Evolutionary conservation across 2,113 vertebrate species (phyloP).

Genomic region (Ictalurus furcatus): DNA sequence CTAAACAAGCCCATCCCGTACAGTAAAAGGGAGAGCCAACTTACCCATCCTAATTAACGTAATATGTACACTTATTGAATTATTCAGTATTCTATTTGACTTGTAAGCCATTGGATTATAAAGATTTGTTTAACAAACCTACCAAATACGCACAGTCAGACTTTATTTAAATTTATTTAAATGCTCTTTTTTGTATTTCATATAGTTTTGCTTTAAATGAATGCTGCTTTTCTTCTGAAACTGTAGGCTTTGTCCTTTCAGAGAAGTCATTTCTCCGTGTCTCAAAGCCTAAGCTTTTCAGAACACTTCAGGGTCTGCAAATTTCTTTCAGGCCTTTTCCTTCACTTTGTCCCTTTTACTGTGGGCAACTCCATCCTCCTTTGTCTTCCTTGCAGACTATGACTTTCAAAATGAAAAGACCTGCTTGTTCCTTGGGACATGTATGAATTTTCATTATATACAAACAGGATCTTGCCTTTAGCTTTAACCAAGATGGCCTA

Average conservation of each 20-base stretch:
- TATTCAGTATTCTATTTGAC: background rate
- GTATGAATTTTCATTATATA: slow-evolving; percentile 17
- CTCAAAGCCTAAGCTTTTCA: background rate
- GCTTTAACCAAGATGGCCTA: background rate
- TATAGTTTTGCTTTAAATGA: background rate
- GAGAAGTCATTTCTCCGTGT: background rate
- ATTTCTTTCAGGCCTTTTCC: background rate
- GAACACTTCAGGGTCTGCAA: background rate
- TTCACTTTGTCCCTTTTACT: slow-evolving; percentile 58
- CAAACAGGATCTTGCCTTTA: background rate
- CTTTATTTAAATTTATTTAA: background rate
- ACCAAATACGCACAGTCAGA: background rate
- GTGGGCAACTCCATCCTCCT: slow-evolving; percentile 36
- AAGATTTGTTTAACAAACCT: background rate
- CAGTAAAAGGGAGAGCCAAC: slow-evolving; percentile 55
- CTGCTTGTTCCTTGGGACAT: slow-evolving; percentile 25
- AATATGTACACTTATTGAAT: background rate
- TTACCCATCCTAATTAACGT: background rate
- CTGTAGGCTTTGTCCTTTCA: background rate
- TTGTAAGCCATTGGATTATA: background rate
- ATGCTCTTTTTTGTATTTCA: background rate
- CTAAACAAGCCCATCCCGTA: slow-evolving; percentile 45
- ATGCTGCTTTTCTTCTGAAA: background rate
- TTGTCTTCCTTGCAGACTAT: slow-evolving; percentile 7
- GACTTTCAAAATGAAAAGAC: slow-evolving; percentile 42